Base-by-base conservation (phyloP, 2,888 invertebrate species). In the Hedychridium roseum region DNA sequence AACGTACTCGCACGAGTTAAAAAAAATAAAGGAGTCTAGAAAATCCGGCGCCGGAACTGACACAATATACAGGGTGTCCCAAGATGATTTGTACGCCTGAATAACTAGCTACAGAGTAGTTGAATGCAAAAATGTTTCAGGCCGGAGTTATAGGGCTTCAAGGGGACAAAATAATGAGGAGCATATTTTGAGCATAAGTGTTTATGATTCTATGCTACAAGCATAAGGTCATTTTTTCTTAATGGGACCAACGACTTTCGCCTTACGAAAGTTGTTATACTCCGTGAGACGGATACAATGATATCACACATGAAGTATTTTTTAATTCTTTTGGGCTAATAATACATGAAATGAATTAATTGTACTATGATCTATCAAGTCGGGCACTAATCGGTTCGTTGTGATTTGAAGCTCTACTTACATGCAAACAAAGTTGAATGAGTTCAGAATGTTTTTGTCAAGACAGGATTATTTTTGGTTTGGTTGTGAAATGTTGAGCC, bases 1-100 rank as follows among this genome's bases (percentile, higher is more conserved):
- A n/a, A n/a, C n/a, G n/a, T n/a, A n/a, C n/a, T n/a, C n/a, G n/a
- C n/a, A n/a, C n/a, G n/a, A n/a, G n/a, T n/a, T n/a, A n/a, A n/a
- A n/a, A n/a, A n/a, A n/a, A n/a, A n/a, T n/a, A n/a, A n/a, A n/a
- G n/a, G n/a, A n/a, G n/a, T n/a, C n/a, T n/a, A n/a, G n/a, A n/a
- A n/a, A n/a, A n/a, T n/a, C n/a, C n/a, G n/a, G n/a, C n/a, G n/a
- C n/a, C n/a, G n/a, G n/a, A n/a, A n/a, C n/a, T n/a, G n/a, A n/a
- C n/a, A n/a, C n/a, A n/a, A 23, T 31, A 45, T 45, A 45, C 18
- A 45, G 37, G 45, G 31, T 39, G 28, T 35, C 35, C 35, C 35
- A 35, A 14, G 4, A 14, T 12, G 14, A 17, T 14, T 16, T 14
- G 35, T 4, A 35, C 35, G 11, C 14, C 18, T 35, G 14, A 35